phyloP scores from a whole-genome alignment of 1,140 invertebrate species.

The Drosophila virilis region DNA sequence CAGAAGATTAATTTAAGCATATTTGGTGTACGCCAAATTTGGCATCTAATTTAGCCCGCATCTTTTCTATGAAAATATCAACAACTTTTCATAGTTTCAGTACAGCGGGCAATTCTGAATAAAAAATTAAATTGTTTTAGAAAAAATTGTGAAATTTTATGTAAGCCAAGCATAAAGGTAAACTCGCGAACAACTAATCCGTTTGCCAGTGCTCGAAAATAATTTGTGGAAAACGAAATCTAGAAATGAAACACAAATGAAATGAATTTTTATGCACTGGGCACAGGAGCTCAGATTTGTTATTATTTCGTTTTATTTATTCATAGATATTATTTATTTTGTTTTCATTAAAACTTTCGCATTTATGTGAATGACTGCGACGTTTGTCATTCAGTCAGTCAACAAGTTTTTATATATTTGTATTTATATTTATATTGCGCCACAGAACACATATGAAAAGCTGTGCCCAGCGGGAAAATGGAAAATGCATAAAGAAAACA shows the following conservation, averaged over 20 bases:
- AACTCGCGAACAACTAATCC: conserved; percentile 1
- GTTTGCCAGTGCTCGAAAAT: conserved; percentile 13
- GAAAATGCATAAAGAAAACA: not conserved
- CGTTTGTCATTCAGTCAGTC: conserved; percentile 34
- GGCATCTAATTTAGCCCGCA: no score
- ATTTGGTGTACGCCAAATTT: no score
- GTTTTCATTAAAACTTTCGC: conserved; percentile 73
- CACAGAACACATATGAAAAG: conserved; percentile 34
- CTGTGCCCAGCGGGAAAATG: conserved; percentile 1
- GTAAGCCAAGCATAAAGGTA: no score
- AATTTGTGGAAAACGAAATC: not conserved
- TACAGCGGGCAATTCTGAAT: no score
- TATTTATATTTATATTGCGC: conserved; percentile 14
- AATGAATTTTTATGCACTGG: conserved; percentile 30
- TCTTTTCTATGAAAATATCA: no score
- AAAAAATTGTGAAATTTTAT: no score
- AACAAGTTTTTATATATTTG: conserved; percentile 39
- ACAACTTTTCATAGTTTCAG: no score
- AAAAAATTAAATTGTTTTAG: no score
- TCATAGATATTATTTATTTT: conserved; percentile 54
- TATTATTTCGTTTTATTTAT: not conserved
- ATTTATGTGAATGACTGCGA: conserved; percentile 57
- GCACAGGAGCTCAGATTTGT: conserved; percentile 6
- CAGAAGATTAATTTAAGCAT: no score
- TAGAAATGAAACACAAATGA: conserved; percentile 23